These are phyloP conservation scores for Tragelaphus scriptus DNA, from an alignment of 2,113 vertebrate genomes.

Conservation along the genomic window DNA sequence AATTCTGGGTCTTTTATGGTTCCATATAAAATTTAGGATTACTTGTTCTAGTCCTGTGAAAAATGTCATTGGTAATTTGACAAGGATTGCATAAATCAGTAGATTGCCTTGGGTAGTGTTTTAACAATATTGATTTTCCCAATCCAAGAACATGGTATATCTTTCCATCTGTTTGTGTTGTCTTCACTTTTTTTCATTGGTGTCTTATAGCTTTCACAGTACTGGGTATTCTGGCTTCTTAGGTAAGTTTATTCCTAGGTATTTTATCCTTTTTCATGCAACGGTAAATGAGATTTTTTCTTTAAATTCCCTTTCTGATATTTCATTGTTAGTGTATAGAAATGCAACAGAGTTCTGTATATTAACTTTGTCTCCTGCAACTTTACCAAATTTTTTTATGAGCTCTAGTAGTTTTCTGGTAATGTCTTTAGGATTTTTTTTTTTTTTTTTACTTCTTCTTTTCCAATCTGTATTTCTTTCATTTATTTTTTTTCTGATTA, in stretches of 20 bases:
- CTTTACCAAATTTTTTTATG: neutral
- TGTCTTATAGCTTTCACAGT: neutral
- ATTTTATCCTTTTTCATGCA: neutral
- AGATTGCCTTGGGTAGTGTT: neutral
- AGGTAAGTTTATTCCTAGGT: neutral
- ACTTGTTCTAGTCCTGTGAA: neutral
- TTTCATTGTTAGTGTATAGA: neutral
- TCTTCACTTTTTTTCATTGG: neutral
- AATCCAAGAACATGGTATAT: neutral
- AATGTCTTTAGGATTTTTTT: neutral
- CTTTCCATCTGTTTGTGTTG: neutral
- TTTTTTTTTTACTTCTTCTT: neutral
- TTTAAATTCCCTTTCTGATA: neutral
- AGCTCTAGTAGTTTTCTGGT: neutral
- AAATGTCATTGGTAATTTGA: neutral
- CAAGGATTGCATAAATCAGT: neutral
- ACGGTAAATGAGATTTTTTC: neutral
- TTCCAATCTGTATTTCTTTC: neutral
- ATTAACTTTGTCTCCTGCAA: neutral
- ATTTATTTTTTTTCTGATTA: neutral
- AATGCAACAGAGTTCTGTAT: neutral
- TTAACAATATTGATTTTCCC: neutral
- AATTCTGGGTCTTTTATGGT: neutral
- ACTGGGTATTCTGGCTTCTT: neutral
- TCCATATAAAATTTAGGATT: neutral